phyloP scores from a whole-genome alignment of 2,797 vertebrate species.

The Peromyscus aztecus region DNA sequence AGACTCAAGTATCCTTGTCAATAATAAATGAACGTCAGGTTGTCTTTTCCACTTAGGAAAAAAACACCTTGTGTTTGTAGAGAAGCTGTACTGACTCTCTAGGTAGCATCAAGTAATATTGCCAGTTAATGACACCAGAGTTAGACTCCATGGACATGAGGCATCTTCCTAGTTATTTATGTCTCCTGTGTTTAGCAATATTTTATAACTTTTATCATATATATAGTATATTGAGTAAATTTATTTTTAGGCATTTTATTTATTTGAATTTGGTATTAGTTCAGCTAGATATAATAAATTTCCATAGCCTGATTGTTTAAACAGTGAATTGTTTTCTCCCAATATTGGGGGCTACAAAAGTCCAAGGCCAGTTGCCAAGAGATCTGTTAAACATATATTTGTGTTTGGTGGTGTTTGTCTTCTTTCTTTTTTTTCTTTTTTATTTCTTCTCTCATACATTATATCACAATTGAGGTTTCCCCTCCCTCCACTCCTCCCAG shows the following conservation, averaged over 20 bases:
- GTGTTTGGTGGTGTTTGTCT: background rate
- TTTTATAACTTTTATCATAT: background rate
- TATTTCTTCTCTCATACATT: background rate
- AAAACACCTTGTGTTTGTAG: background rate
- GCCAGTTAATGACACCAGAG: background rate
- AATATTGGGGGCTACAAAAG: background rate
- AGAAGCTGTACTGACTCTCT: background rate
- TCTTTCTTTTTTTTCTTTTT: background rate
- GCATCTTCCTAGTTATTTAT: background rate
- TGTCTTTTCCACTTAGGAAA: background rate
- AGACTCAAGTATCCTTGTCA: background rate
- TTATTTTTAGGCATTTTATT: background rate
- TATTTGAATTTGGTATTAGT: background rate
- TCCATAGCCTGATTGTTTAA: background rate
- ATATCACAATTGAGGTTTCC: background rate
- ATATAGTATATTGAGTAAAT: background rate
- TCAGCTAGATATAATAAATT: background rate
- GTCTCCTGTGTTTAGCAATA: background rate
- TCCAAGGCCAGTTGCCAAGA: background rate
- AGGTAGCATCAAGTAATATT: background rate
- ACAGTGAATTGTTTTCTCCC: background rate
- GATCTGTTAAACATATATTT: background rate
- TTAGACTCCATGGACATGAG: background rate
- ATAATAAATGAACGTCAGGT: background rate
- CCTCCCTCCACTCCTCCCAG: background rate